phyloP scores from a whole-genome alignment of 2,888 invertebrate genomes.

The Papilio elwesi region DNA sequence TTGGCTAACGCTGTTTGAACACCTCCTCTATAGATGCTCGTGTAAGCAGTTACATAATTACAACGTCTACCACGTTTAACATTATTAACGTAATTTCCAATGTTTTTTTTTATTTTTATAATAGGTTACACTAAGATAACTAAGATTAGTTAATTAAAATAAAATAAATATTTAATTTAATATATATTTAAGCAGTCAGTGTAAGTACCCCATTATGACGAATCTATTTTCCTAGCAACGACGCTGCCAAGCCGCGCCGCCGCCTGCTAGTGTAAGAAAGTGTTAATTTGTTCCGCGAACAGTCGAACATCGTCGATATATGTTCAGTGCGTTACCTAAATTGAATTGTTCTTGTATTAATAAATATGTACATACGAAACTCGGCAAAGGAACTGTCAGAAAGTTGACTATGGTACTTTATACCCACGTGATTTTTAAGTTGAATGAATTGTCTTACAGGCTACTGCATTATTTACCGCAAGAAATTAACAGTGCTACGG shows the following conservation, averaged over 20 bases:
- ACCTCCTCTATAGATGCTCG: too few relatives aligned
- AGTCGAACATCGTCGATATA: constrained; percentile 49
- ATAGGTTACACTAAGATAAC: too few relatives aligned
- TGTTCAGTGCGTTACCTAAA: constrained; percentile 58
- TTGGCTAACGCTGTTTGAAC: too few relatives aligned
- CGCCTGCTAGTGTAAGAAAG: constrained; percentile 52
- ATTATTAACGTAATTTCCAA: too few relatives aligned
- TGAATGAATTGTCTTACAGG: background rate
- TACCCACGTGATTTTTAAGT: background rate
- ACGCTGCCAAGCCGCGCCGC: constrained; percentile 49
- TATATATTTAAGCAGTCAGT: constrained; percentile 5
- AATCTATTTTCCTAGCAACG: constrained; percentile 36
- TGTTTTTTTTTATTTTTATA: too few relatives aligned
- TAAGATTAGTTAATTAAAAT: too few relatives aligned
- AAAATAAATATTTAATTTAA: background rate
- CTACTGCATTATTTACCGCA: too few relatives aligned
- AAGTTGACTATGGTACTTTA: constrained; percentile 45
- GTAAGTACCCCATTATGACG: constrained; percentile 38
- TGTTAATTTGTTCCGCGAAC: constrained; percentile 64
- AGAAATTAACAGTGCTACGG: too few relatives aligned
- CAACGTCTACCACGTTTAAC: too few relatives aligned
- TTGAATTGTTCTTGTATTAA: constrained; percentile 69
- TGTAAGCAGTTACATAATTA: too few relatives aligned
- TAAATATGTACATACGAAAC: constrained; percentile 61
- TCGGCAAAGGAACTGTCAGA: constrained; percentile 53